Base-by-base conservation (phyloP, 2,888 invertebrate genomes). In the Cosmia trapezina region DNA sequence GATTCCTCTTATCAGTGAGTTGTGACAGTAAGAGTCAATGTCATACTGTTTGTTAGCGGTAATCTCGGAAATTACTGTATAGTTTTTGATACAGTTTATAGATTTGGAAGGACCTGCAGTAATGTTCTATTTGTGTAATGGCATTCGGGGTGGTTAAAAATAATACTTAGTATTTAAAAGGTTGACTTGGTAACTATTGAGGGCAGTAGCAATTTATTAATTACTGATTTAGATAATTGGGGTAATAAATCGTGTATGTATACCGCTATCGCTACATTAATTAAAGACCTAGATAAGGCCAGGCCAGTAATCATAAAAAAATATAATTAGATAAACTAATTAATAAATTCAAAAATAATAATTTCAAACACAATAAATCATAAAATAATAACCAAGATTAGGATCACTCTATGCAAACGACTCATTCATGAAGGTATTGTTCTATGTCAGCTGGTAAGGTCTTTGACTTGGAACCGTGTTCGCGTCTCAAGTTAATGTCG, bases 1-100 rank as follows among this genome's bases (percentile, higher is more conserved):
- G 76, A 33, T 53, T 57, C 14, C 28, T 64, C 14, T 75, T 76
- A 80, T 67, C 68, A 17, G 33, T 45, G 17, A 45, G 53, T 22
- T 47, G 22, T 56, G 12, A 33, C 22, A 22, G 17, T 22, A n/a
- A 66, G 12, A 41, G 65, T 53, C 64, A 65, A 68, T 67, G 80
- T 76, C 64, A 72, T 72, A 57, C 4, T 33, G 37, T 47, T 47
- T 57, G 22, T 67, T 51, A 14, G 49, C n/a, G 1, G 8, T 28
- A 17, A 59, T 43, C 28, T 73, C 22, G 9, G 19, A 49, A 49
- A 60, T 41, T 41, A n/a, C n/a, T 49, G 47, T 4, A 33, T 70
- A 17, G 17, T 5, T 17, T 28, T 22, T 68, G 41, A 47, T 56
- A 19, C 12, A 6, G 14, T 45, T 37, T 47, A 1, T 22, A 14